A percentile compares a stretch with the other conserved stretches of the same genome.
These are phyloP conservation scores for Ormyrus pomaceus DNA, from an alignment of 2,888 invertebrate species.

Conservation along the genomic window DNA sequence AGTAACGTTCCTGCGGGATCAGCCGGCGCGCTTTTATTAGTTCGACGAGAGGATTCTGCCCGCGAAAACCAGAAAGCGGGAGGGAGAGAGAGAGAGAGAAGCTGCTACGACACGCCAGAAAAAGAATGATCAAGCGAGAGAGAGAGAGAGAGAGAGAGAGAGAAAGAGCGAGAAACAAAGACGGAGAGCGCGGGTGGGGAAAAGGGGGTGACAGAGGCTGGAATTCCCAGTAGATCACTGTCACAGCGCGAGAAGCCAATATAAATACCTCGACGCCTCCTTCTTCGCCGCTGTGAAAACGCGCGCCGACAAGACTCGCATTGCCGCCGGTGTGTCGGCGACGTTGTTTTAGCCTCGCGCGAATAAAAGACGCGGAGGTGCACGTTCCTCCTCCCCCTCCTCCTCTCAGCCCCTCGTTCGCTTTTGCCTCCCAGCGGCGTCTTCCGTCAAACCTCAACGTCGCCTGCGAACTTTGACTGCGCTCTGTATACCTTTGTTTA, in stretches of 20 bases:
- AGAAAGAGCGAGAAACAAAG: constrained; percentile 9
- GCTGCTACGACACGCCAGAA: no score
- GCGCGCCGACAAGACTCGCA: neutral
- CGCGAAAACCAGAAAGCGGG: neutral
- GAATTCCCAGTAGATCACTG: constrained; percentile 68
- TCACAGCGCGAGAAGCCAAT: constrained; percentile 71
- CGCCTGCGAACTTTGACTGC: no score
- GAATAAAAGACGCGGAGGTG: constrained; percentile 9
- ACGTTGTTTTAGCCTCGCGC: neutral
- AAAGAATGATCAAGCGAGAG: constrained; percentile 29
- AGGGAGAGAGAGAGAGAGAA: neutral
- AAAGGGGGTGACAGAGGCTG: constrained; percentile 58
- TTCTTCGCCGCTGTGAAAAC: neutral
- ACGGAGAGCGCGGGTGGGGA: constrained; percentile 6
- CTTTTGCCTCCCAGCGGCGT: constrained; percentile 3
- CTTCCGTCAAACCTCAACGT: constrained; percentile 16
- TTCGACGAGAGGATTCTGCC: constrained; percentile 58
- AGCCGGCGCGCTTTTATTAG: constrained; percentile 67
- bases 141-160: constrained; percentile 16
- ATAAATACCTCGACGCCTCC: constrained; percentile 58
- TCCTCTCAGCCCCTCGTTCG: no score
- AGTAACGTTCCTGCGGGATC: constrained; percentile 23
- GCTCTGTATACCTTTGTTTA: no score
- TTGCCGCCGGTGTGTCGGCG: neutral
- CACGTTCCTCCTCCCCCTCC: neutral